Percentiles rank a stretch among this genome's conserved stretches.
phyloP scores from a whole-genome alignment of 2,888 invertebrate species.

The Gymnosoma rotundatum region DNA sequence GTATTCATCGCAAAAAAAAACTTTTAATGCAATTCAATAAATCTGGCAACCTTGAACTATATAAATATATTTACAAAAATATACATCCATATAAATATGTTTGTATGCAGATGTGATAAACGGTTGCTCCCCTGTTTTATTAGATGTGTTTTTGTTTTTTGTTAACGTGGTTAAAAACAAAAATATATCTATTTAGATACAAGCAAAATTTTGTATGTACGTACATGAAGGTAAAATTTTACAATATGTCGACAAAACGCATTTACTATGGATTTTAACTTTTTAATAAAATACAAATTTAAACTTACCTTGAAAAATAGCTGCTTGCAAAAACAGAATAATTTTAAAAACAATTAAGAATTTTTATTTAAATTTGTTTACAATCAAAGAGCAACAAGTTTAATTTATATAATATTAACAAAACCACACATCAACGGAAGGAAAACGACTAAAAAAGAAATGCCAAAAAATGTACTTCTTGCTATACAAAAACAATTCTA shows the following conservation, averaged over 20 bases:
- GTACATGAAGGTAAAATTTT: constrained; percentile 3
- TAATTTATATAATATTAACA: constrained; percentile 36
- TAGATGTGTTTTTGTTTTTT: not conserved
- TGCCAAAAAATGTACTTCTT: constrained; percentile 36
- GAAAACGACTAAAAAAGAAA: constrained; percentile 45
- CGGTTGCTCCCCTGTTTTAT: not conserved
- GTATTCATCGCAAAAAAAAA: no score
- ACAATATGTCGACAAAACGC: constrained; percentile 34
- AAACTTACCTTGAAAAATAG: constrained; percentile 53
- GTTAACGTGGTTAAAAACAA: constrained; percentile 43
- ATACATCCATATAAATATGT: no score
- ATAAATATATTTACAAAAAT: no score
- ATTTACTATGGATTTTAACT: not conserved
- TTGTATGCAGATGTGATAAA: no score
- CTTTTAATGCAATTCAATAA: no score
- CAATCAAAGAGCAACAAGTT: constrained; percentile 33
- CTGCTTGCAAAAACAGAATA: constrained; percentile 17
- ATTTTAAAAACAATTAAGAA: constrained; percentile 30
- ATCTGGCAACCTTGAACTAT: no score
- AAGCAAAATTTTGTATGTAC: no score
- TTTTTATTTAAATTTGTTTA: not conserved
- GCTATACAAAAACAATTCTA: constrained; percentile 36
- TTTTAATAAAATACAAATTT: not conserved
- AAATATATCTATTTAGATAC: not conserved
- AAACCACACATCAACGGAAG: constrained; percentile 27